Evolutionary conservation across 2,113 vertebrate species (phyloP).

Genomic region (Fulica atra): DNA sequence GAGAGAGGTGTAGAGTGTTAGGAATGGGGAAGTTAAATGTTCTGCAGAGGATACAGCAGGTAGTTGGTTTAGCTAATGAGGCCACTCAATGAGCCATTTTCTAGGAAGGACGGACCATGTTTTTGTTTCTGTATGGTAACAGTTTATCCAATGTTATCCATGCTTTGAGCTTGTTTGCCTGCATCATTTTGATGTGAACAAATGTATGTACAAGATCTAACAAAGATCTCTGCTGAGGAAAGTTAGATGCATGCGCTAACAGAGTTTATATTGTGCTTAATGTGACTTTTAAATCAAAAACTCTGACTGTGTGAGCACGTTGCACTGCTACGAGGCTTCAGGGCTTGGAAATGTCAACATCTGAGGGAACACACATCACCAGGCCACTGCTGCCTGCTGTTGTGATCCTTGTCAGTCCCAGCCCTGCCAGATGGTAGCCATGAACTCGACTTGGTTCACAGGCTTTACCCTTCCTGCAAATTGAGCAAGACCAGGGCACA

Average conservation of each 20-base stretch:
- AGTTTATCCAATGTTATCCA: background rate
- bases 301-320: fast-evolving
- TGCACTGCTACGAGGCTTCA: background rate
- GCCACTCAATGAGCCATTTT: background rate
- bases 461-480: background rate
- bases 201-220: background rate
- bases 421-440: fast-evolving
- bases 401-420: background rate
- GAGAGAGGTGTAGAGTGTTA: background rate
- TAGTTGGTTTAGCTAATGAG: background rate
- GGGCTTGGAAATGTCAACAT: background rate
- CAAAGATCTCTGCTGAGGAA: background rate
- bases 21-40: background rate
- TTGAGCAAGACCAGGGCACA: background rate
- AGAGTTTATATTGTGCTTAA: background rate
- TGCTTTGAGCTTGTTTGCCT: background rate
- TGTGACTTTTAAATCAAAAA: background rate
- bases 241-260: background rate
- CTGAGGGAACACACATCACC: no score
- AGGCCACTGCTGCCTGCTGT: background rate
- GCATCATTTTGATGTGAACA: background rate
- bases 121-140: background rate
- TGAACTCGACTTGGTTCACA: background rate
- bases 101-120: background rate
- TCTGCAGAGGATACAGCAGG: background rate